Evolutionary conservation across 2,888 invertebrate genomes (phyloP), one percentile per base, ranked within the genome.

Genomic region (Ophioninae sp.): DNA sequence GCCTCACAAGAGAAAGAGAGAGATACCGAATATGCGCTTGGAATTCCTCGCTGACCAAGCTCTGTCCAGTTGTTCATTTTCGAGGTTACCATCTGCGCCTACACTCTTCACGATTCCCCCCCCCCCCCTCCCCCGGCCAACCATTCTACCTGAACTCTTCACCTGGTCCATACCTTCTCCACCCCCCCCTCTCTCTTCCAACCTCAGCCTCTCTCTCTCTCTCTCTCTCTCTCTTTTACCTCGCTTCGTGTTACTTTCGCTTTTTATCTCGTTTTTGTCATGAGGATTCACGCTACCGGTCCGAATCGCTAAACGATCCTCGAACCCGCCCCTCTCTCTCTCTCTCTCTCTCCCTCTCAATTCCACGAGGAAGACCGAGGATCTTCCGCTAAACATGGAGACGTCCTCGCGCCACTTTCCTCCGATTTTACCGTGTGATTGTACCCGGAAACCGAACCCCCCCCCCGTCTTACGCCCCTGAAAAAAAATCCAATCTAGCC

Each of bases 121-220:
- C 30, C 30, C 30, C 30, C 50, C 3, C 23, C 17, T 10, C 37
- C 62, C 57, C 64, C 72, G 57, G 39, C 68, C 21, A 20, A 74
- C 70, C 17, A 78, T 81, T 70, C 83, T 84, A 84, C 83, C 83
- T 84, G 83, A 84, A 84, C 81, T 84, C 83, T 84, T 84, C 83
- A 84, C 83, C 83, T 84, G 83, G 83, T 56, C 67, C 44, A 41
- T 78, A 80, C 74, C 81, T 78, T 70, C 70, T 59, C 20, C 37
- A 39, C 10, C 20, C 21, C n/a, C n/a, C n/a, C n/a, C n/a, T n/a
- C 20, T 59, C 21, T n/a, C 0, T 2, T 7, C 21, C n/a, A 10
- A 17, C n/a, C 70, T 64, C 74, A 37, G 13, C 20, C 30, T 56
- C 56, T 30, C 56, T 50, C 74, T 37, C 50, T 64, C 74, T 56